A percentile compares a stretch with the other conserved stretches of the same genome.
phyloP scores from a whole-genome alignment of 2,797 vertebrate species.

The Enteromius treurensis region DNA sequence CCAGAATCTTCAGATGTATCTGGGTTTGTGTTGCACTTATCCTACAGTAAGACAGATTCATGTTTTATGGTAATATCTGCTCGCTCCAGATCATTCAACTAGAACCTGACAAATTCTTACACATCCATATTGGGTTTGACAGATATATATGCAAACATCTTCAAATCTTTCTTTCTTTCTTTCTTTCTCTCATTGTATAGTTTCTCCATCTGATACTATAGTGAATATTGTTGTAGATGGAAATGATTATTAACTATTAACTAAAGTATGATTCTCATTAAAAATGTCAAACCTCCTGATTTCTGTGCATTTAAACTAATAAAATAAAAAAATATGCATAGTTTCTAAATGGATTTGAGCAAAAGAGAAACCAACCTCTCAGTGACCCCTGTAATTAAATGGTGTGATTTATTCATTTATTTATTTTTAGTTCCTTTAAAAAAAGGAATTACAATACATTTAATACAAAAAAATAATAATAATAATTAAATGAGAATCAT shows the following conservation, averaged over 20 bases:
- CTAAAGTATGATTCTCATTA: neutral
- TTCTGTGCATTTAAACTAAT: neutral
- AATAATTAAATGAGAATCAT: neutral
- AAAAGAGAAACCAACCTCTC: neutral
- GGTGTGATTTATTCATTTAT: neutral
- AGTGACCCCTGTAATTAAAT: neutral
- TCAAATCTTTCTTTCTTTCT: neutral
- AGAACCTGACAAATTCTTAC: conserved; percentile 66
- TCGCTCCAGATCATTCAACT: conserved; percentile 68
- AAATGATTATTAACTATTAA: neutral
- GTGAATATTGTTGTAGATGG: neutral
- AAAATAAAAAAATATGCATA: neutral
- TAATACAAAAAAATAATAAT: neutral
- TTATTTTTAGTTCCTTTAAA: neutral
- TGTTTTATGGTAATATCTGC: conserved; percentile 74
- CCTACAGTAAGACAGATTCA: conserved; percentile 69
- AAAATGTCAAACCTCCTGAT: neutral
- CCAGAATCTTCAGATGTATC: conserved; percentile 65
- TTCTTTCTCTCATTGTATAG: neutral
- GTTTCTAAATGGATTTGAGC: neutral
- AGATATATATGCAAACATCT: conserved; percentile 69
- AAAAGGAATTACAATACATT: neutral
- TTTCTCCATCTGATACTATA: neutral
- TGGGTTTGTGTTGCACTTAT: conserved; percentile 71
- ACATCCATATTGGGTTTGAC: conserved; percentile 66